These are phyloP conservation scores for Euphonia xanthogaster DNA, from an alignment of 2,797 vertebrate genomes.

Conservation along the genomic window DNA sequence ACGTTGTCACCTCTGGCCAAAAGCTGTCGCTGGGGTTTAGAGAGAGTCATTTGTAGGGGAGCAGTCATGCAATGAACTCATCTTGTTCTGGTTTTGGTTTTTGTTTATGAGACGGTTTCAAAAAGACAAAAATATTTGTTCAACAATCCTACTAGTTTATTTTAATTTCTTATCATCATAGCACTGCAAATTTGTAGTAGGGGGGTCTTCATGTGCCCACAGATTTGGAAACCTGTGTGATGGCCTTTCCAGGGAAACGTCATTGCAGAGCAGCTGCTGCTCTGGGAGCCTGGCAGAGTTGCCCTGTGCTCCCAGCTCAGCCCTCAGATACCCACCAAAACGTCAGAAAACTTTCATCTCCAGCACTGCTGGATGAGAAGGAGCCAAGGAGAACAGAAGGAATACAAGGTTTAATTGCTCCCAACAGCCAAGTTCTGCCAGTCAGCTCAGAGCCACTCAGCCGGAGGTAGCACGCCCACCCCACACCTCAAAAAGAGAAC, in stretches of 20 bases:
- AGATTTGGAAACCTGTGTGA: neutral
- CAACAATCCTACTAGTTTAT: neutral
- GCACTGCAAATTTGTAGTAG: neutral
- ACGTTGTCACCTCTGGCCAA: neutral
- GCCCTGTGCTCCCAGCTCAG: neutral
- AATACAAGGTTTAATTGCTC: neutral
- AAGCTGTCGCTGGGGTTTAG: neutral
- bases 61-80: neutral
- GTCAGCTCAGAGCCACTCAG: neutral
- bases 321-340: rapidly evolving
- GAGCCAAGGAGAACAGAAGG: neutral
- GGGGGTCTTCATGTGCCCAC: rapidly evolving
- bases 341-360: neutral
- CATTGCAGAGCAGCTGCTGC: neutral
- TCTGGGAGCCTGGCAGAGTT: neutral
- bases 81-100: neutral
- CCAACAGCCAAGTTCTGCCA: neutral
- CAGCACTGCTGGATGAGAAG: rapidly evolving
- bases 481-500: neutral
- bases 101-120: neutral
- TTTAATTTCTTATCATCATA: neutral
- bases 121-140: neutral
- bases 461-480: neutral
- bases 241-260: neutral
- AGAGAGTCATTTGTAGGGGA: neutral